Conservation (phyloP, 1,140 invertebrate species). For the Leptestheria dahalacensis region DNA sequence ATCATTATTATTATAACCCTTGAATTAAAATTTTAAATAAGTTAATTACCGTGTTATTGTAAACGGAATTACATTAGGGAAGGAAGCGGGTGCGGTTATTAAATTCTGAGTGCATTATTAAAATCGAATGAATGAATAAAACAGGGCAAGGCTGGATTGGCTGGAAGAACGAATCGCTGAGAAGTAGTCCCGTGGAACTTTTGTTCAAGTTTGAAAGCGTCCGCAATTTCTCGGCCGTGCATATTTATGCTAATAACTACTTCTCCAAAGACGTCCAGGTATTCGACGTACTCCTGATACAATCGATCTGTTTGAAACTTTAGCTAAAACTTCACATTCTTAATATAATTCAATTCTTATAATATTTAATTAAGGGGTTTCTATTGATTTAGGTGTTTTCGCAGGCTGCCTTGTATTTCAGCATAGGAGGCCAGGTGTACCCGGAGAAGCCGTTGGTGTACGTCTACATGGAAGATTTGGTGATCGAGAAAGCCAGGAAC, state of each 20-base stretch:
- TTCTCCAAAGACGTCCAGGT: slow-evolving; percentile 49
- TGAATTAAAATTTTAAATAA: no score
- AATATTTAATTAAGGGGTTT: not conserved
- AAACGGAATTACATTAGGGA: no score
- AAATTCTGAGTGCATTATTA: not conserved
- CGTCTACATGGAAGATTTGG: slow-evolving; percentile 51
- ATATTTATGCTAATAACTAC: slow-evolving; percentile 54
- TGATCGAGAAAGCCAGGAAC: slow-evolving; percentile 53
- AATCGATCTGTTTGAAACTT: no score
- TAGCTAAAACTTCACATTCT: no score
- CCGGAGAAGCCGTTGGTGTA: slow-evolving; percentile 43
- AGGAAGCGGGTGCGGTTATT: not conserved
- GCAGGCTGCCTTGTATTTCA: slow-evolving; percentile 51
- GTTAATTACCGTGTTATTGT: no score
- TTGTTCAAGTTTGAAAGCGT: slow-evolving; percentile 49
- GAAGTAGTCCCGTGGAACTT: slow-evolving; percentile 37
- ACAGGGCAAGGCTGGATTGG: slow-evolving; percentile 62
- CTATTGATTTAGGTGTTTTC: slow-evolving; percentile 42
- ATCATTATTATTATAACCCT: no score
- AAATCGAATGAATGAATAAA: slow-evolving; percentile 17
- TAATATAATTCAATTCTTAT: not conserved
- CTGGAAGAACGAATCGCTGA: slow-evolving; percentile 48
- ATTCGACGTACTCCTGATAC: slow-evolving; percentile 17
- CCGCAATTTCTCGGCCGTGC: slow-evolving; percentile 46
- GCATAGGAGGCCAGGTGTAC: slow-evolving; percentile 43